Evolutionary conservation across 1,140 invertebrate species (phyloP).

Genomic region (Dreissena rostriformis): DNA sequence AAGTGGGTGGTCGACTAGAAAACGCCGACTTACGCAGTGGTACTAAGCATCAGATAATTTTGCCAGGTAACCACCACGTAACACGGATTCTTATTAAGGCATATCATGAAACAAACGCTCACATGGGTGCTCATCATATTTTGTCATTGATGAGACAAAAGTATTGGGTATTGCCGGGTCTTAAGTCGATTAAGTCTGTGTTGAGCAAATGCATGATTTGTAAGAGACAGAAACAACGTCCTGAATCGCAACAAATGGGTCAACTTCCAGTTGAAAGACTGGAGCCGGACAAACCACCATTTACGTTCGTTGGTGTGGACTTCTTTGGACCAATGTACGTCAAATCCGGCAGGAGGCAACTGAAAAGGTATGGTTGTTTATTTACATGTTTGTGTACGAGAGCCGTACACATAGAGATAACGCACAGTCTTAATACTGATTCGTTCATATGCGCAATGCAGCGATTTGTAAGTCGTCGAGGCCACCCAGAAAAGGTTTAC

Average conservation of each 20-base stretch:
- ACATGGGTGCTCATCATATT: background rate
- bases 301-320: slow-evolving; percentile 36
- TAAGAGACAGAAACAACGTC: background rate
- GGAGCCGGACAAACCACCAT: slow-evolving; percentile 18
- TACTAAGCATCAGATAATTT: background rate
- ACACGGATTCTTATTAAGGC: background rate
- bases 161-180: background rate
- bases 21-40: slow-evolving; percentile 27
- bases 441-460: slow-evolving; percentile 66
- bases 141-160: background rate
- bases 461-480: slow-evolving; percentile 79
- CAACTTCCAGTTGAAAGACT: slow-evolving; percentile 12
- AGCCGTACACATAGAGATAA: slow-evolving; percentile 27
- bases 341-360: slow-evolving; percentile 1
- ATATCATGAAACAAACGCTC: background rate
- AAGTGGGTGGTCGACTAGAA: slow-evolving; percentile 54
- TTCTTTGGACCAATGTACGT: slow-evolving; percentile 41
- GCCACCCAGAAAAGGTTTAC: slow-evolving; percentile 28
- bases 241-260: slow-evolving; percentile 5
- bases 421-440: slow-evolving; percentile 17
- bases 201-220: background rate
- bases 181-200: background rate
- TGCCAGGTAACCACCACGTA: background rate
- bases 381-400: slow-evolving; percentile 49
- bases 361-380: slow-evolving; percentile 43